phyloP scores from a whole-genome alignment of 2,888 invertebrate genomes.

The Boloria euphrosyne region DNA sequence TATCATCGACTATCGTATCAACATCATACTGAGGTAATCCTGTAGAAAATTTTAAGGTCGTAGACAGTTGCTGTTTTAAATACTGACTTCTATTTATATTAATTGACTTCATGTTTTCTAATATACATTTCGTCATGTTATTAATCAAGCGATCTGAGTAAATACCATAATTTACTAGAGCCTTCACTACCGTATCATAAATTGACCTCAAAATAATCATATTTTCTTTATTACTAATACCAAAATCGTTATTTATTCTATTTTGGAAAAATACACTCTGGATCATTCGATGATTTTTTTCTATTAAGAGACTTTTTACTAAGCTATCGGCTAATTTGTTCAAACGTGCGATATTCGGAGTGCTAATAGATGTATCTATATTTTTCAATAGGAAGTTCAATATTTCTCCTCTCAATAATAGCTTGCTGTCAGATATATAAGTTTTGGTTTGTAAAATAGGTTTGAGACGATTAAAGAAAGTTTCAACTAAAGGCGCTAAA shows the following conservation, averaged over 20 bases:
- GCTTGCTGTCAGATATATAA: constrained; percentile 41
- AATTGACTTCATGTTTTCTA: constrained; percentile 12
- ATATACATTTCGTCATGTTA: constrained; percentile 25
- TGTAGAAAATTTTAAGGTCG: constrained; percentile 23
- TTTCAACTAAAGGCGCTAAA: constrained; percentile 33
- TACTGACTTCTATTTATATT: constrained; percentile 4
- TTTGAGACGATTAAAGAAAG: constrained; percentile 38
- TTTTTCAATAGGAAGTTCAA: constrained; percentile 44
- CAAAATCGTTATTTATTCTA: not conserved
- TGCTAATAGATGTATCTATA: constrained; percentile 38
- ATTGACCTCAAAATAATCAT: constrained; percentile 12
- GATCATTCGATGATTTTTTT: constrained; percentile 5
- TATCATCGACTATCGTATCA: constrained; percentile 2
- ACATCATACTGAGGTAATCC: constrained; percentile 21
- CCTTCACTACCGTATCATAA: constrained; percentile 16
- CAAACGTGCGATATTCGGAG: not conserved
- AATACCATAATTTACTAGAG: constrained; percentile 14
- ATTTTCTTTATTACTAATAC: not conserved
- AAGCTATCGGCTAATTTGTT: constrained; percentile 24
- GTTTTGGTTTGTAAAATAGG: constrained; percentile 36
- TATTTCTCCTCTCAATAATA: constrained; percentile 48
- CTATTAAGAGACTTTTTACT: constrained; percentile 17
- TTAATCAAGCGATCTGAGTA: constrained; percentile 18
- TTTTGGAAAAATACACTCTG: constrained; percentile 11
- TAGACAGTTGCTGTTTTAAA: constrained; percentile 23